Conservation (phyloP, 2,113 vertebrate species). For the rat (Rattus norvegicus) region GRCr8 NC_086037.1:48969001-48969500, state of each 20-base stretch:
- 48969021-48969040: background rate
- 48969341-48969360: no score
- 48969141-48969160: background rate
- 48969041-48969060: background rate
- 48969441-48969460: no score
- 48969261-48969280: background rate
- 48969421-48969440: no score
- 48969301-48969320: no score
- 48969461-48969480: no score
- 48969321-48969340: no score
- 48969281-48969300: no score
- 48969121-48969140: background rate
- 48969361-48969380: no score
- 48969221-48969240: background rate
- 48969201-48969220: background rate
- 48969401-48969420: no score
- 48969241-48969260: background rate
- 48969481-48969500: no score
- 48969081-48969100: background rate
- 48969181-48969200: slow-evolving; percentile 11
- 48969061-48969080: background rate
- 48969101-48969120: background rate
- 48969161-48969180: slow-evolving; percentile 23
- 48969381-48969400: no score
- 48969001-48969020: background rate